Evolutionary conservation across 2,797 vertebrate genomes (phyloP).

Genomic region (Rachycentron canadum): DNA sequence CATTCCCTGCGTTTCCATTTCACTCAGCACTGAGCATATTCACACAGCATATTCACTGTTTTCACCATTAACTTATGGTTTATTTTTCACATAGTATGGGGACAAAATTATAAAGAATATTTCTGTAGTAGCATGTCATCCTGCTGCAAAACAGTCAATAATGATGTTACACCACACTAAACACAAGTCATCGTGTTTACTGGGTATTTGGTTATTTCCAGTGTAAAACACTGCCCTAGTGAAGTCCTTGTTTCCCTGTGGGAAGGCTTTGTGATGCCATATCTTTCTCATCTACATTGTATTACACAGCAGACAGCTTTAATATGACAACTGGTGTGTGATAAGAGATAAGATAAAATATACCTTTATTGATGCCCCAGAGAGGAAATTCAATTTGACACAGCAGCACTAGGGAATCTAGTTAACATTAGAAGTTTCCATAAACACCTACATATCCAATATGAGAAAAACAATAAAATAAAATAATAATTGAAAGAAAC

Average conservation of each 20-base stretch:
- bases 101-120: too few relatives aligned
- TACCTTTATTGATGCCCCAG: background rate
- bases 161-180: too few relatives aligned
- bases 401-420: background rate
- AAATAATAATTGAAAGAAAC: too few relatives aligned
- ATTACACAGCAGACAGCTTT: background rate
- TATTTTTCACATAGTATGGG: too few relatives aligned
- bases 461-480: too few relatives aligned
- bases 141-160: background rate
- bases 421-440: too few relatives aligned
- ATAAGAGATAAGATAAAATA: too few relatives aligned
- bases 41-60: too few relatives aligned
- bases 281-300: background rate
- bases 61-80: too few relatives aligned
- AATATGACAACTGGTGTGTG: background rate
- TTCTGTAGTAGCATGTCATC: too few relatives aligned
- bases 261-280: background rate
- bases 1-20: background rate
- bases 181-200: background rate
- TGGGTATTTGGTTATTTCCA: background rate
- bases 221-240: background rate
- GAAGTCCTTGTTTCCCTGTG: background rate
- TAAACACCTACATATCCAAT: too few relatives aligned
- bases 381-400: background rate
- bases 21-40: background rate